Evolutionary conservation across 1,140 invertebrate genomes (phyloP).

Genomic region (Plutomurus gul): DNA sequence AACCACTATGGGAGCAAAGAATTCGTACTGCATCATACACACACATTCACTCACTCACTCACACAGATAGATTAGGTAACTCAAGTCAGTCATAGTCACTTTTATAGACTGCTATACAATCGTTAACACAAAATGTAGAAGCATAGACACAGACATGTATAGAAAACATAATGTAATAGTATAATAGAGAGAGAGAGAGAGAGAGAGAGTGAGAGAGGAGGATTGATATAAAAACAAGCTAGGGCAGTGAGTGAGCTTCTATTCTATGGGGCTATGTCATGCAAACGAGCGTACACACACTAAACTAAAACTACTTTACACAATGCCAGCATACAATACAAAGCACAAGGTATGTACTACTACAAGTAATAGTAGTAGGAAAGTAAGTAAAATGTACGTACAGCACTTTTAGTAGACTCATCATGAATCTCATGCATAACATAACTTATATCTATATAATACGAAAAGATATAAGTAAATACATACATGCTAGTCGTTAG

Average conservation of each 20-base stretch:
- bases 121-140: too few species aligned
- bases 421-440: neutral
- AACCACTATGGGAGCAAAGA: too few species aligned
- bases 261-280: neutral
- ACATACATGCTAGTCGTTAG: neutral
- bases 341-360: neutral
- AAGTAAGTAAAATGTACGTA: neutral
- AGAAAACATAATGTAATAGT: neutral
- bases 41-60: neutral
- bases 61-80: too few species aligned
- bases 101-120: neutral
- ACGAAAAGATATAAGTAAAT: too few species aligned
- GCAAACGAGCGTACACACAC: neutral
- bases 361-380: neutral
- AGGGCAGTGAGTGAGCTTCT: slow-evolving; percentile 1
- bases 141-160: neutral
- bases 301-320: slow-evolving; percentile 19
- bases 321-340: neutral
- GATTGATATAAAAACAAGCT: slow-evolving; percentile 21
- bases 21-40: too few species aligned
- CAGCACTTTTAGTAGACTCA: neutral
- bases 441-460: neutral
- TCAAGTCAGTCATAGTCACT: neutral
- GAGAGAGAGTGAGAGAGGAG: neutral
- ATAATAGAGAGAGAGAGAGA: neutral